These are phyloP conservation scores for Leptothorax acervorum DNA, from an alignment of 2,888 invertebrate species.

Conservation along the genomic window DNA sequence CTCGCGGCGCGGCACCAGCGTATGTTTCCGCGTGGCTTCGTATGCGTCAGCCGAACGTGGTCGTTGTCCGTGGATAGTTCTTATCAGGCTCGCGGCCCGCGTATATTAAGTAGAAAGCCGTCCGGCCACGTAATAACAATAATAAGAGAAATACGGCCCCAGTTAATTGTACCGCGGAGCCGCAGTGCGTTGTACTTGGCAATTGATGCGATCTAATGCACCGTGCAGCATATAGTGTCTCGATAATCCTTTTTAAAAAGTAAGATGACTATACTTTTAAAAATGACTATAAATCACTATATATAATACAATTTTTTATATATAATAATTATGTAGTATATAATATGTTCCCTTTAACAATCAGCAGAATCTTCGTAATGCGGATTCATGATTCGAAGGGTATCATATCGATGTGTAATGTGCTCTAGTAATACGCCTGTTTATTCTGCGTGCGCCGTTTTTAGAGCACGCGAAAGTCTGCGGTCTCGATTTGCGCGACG, in stretches of 20 bases:
- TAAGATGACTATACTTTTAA: neutral
- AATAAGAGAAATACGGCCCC: slow-evolving; percentile 57
- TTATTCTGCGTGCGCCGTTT: slow-evolving; percentile 10
- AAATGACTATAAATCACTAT: neutral
- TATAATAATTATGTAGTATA: neutral
- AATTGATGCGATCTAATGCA: slow-evolving; percentile 46
- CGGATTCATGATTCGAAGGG: neutral
- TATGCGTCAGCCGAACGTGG: slow-evolving; percentile 18
- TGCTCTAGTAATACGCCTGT: slow-evolving; percentile 10
- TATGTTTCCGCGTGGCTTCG: slow-evolving; percentile 42
- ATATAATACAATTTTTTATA: neutral
- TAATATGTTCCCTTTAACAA: neutral
- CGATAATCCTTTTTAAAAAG: neutral
- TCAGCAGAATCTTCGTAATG: neutral
- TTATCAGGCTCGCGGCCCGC: slow-evolving; percentile 59
- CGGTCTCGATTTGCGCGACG: slow-evolving; percentile 32
- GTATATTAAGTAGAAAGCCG: slow-evolving; percentile 69
- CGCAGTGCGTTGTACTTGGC: slow-evolving; percentile 46
- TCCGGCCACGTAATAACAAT: slow-evolving; percentile 62
- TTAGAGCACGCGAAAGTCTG: slow-evolving; percentile 42
- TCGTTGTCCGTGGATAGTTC: slow-evolving; percentile 48
- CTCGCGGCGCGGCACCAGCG: slow-evolving; percentile 7
- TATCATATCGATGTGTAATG: neutral
- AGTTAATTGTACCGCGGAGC: slow-evolving; percentile 34
- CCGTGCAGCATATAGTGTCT: neutral